Evolutionary conservation across 2,113 vertebrate genomes (phyloP).

Genomic region (Sylvia atricapilla): DNA sequence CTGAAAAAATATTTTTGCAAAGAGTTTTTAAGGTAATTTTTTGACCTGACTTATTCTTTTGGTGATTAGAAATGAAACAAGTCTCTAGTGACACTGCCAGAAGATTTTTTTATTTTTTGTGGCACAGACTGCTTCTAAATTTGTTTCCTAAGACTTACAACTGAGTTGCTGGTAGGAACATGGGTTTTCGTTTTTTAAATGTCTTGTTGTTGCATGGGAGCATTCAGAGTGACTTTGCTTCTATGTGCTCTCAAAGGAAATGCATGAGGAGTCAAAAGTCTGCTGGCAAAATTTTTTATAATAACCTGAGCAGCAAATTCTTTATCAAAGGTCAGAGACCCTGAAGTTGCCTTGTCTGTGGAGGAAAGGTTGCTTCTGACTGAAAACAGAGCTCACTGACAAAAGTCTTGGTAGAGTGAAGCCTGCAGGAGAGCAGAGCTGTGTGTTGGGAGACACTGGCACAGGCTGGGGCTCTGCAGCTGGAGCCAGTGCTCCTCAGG

Average conservation of each 20-base stretch:
- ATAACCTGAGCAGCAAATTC: neutral
- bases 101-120: neutral
- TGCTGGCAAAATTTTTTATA: neutral
- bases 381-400: neutral
- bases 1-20: neutral
- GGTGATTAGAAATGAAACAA: neutral
- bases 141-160: neutral
- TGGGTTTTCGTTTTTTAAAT: conserved; percentile 13
- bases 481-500: neutral
- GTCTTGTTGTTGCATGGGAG: neutral
- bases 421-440: neutral
- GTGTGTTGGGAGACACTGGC: neutral
- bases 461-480: neutral
- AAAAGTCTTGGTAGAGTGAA: neutral
- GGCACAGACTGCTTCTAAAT: neutral
- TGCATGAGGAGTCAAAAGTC: neutral
- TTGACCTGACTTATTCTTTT: neutral
- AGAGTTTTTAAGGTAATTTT: neutral
- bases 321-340: neutral
- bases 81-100: neutral
- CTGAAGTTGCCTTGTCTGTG: neutral
- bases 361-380: neutral
- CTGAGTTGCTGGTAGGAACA: neutral
- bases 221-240: neutral
- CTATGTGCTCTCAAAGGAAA: neutral